Conservation (phyloP, 2,113 vertebrate genomes). For the Anoplopoma fimbria region DNA sequence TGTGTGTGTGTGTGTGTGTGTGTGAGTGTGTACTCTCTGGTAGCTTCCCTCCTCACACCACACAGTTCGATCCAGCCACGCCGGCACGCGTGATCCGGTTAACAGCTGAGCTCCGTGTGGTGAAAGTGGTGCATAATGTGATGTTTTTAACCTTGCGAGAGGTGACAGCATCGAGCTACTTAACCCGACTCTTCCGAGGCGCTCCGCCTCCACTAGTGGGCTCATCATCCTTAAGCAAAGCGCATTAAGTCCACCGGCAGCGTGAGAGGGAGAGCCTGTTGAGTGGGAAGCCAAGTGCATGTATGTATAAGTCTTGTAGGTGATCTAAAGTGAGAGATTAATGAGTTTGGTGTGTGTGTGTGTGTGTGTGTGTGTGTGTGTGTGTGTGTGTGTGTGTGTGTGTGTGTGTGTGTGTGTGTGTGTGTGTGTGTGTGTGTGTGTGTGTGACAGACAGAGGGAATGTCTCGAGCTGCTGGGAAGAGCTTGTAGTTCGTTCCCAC, state of each 20-base stretch:
- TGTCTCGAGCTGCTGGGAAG: slow-evolving; percentile 5
- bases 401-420: slow-evolving; percentile 29
- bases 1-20: slow-evolving; percentile 4
- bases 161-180: slow-evolving; percentile 63
- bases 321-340: slow-evolving; percentile 52
- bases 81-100: slow-evolving; percentile 36
- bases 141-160: slow-evolving; percentile 71
- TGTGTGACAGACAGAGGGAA: slow-evolving; percentile 31
- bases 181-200: slow-evolving; percentile 63
- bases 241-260: slow-evolving; percentile 61
- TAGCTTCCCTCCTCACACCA: neutral
- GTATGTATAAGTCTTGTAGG: slow-evolving; percentile 55
- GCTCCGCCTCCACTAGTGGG: slow-evolving; percentile 57
- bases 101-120: slow-evolving; percentile 41
- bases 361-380: slow-evolving; percentile 15
- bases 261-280: slow-evolving; percentile 46
- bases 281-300: slow-evolving; percentile 52
- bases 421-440: slow-evolving; percentile 27
- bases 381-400: slow-evolving; percentile 24
- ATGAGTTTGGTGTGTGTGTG: slow-evolving; percentile 40
- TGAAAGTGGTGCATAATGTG: slow-evolving; percentile 63
- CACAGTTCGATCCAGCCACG: slow-evolving; percentile 38
- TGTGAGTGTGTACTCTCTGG: neutral
- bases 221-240: slow-evolving; percentile 69
- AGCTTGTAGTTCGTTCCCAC: neutral